A percentile compares a stretch with the other conserved stretches of the same genome.
Conservation (phyloP, 2,888 invertebrate species). For the Eilema griseolum region DNA sequence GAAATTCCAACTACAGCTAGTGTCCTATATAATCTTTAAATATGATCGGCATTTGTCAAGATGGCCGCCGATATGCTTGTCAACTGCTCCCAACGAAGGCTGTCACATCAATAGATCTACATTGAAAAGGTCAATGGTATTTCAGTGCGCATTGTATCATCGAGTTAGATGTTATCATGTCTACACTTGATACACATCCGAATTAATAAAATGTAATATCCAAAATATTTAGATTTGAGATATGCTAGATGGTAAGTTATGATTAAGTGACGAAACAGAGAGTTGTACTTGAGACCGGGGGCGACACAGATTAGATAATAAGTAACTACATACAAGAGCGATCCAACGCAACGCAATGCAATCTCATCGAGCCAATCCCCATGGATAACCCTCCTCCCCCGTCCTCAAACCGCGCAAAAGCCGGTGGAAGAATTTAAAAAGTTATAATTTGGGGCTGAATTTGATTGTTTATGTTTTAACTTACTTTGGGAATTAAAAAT, state of each 20-base stretch:
- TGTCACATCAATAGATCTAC: not conserved
- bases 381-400: too few relatives aligned
- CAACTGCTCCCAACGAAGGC: not conserved
- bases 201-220: not conserved
- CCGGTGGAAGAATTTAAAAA: too few relatives aligned
- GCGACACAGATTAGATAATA: not conserved
- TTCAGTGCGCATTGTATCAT: not conserved
- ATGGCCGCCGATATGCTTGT: constrained; percentile 1
- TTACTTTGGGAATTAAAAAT: too few relatives aligned
- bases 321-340: too few relatives aligned
- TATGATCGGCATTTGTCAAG: not conserved
- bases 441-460: too few relatives aligned
- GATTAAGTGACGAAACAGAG: not conserved
- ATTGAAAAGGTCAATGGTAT: not conserved
- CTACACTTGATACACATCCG: not conserved
- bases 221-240: constrained; percentile 2
- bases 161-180: not conserved
- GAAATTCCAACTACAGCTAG: not conserved
- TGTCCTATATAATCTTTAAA: not conserved
- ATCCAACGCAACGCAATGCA: too few relatives aligned
- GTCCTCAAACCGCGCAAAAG: too few relatives aligned
- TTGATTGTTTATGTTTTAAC: too few relatives aligned
- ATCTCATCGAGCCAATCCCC: too few relatives aligned
- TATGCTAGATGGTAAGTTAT: not conserved
- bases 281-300: not conserved